Percentiles rank a stretch among this genome's conserved stretches.
Evolutionary conservation across 2,888 invertebrate species (phyloP).

Genomic region (Calliphora vomitoria): DNA sequence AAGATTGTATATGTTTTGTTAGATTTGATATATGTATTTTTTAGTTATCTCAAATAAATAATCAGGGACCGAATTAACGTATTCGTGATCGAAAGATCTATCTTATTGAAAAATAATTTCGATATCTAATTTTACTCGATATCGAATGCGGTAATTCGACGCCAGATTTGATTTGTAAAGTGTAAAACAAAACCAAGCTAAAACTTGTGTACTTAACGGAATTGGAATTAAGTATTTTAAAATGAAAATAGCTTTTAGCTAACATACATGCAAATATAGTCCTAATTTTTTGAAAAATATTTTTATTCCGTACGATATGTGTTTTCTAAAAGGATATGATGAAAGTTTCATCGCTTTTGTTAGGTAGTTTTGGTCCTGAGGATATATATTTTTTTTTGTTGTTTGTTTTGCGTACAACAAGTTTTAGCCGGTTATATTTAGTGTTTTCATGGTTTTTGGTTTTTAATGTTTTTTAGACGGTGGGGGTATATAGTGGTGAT

Average conservation of each 20-base stretch:
- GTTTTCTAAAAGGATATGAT: slow-evolving; percentile 69
- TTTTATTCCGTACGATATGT: slow-evolving; percentile 70
- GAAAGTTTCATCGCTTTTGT: slow-evolving; percentile 66
- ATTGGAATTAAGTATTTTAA: not conserved
- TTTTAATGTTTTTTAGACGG: slow-evolving; percentile 63
- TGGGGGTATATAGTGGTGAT: slow-evolving; percentile 64
- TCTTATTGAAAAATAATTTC: too few species aligned
- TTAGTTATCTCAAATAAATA: slow-evolving; percentile 36
- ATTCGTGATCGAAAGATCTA: too few species aligned
- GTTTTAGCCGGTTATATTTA: slow-evolving; percentile 50
- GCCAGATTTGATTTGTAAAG: too few species aligned
- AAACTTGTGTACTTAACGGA: slow-evolving; percentile 47
- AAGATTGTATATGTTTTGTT: slow-evolving; percentile 62
- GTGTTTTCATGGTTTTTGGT: not conserved
- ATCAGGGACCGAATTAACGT: not conserved
- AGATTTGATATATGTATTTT: slow-evolving; percentile 47
- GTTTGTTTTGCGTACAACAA: slow-evolving; percentile 43
- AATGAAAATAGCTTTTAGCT: slow-evolving; percentile 45
- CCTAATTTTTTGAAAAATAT: slow-evolving; percentile 13
- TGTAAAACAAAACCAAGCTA: not conserved
- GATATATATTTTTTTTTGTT: slow-evolving; percentile 14
- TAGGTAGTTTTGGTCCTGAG: slow-evolving; percentile 69
- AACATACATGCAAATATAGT: slow-evolving; percentile 18
- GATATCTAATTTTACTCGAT: too few species aligned
- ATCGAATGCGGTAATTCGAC: too few species aligned